phyloP scores from a whole-genome alignment of 2,888 invertebrate genomes.

The Chymomyza procnemis region DNA sequence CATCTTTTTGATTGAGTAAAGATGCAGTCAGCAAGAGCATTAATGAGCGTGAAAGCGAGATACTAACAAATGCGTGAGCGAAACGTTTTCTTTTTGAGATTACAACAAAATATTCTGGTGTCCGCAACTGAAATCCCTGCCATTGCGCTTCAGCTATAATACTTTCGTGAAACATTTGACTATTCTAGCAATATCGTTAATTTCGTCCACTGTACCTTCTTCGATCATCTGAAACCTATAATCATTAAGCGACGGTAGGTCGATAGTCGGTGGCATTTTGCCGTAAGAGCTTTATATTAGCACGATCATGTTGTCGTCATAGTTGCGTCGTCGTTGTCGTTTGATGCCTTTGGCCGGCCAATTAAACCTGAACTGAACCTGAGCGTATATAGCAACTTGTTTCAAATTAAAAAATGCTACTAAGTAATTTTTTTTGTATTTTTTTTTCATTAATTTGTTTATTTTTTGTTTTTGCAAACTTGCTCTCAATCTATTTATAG shows the following conservation, averaged over 20 bases:
- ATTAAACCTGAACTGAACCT: slow-evolving; percentile 47
- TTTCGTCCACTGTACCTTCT: background rate
- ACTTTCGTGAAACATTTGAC: too few relatives aligned
- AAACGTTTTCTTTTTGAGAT: too few relatives aligned
- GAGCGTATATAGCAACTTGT: slow-evolving; percentile 53
- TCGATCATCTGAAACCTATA: slow-evolving; percentile 53
- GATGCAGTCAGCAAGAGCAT: too few relatives aligned
- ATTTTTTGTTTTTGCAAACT: background rate
- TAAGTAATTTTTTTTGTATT: slow-evolving; percentile 26
- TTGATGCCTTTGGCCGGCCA: slow-evolving; percentile 62
- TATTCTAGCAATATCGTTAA: too few relatives aligned
- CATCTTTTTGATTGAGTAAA: too few relatives aligned
- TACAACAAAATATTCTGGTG: too few relatives aligned
- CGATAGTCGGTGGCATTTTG: slow-evolving; percentile 5
- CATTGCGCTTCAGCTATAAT: too few relatives aligned
- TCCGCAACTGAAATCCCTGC: too few relatives aligned
- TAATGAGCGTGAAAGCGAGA: too few relatives aligned
- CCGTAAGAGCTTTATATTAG: slow-evolving; percentile 54
- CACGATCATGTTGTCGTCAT: slow-evolving; percentile 48
- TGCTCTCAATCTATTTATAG: background rate
- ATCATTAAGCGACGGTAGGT: slow-evolving; percentile 39
- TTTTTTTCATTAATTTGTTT: background rate
- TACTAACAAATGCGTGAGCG: too few relatives aligned
- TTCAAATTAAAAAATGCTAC: slow-evolving; percentile 47
- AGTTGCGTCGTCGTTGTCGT: slow-evolving; percentile 35